Evolutionary conservation across 2,888 invertebrate genomes (phyloP), one percentile per base, ranked within the genome.

Genomic region (Liposcelis brunnea): DNA sequence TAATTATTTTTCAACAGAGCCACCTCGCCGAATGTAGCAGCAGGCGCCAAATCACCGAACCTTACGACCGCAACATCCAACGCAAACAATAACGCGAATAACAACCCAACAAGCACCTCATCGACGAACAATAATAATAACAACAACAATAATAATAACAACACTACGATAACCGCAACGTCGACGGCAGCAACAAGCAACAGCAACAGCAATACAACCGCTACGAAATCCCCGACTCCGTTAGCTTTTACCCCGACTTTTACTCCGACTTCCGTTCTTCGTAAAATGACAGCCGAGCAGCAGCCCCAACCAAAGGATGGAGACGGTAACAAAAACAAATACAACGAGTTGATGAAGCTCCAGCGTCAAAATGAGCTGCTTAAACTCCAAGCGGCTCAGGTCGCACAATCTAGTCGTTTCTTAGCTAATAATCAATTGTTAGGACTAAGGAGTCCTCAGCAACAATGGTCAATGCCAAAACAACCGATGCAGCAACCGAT

Each of bases 241-340:
- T 72, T 85, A 54, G 81, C 87, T 16, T 91, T 93, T 65, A 93
- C 90, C 1, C 93, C 93, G 48, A 93, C 91, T 26, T 87, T 91
- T 65, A 93, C 90, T 1, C 93, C 93, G 48, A 93, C 91, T 26
- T 87, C 91, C 49, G 93, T 93, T 49, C 70, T 93, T 58, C 75
- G 90, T 50, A 91, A 91, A 67, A 89, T 91, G 89, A 90, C 89
- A 5, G 87, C 87, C 2, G 87, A 87, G 55, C 86, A 87, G 55
- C 86, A 86, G 53, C 71, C 71, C 16, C 76, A 77, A 58, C 69
- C 54, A 67, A 59, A 47, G 18, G 45, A 32, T 26, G 31, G 26
- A 26, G 26, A 26, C 26, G 26, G 26, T 26, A 26, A 26, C 4
- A 26, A 26, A 26, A 26, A 26, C 8, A 4, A 26, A 42, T 61